Percentiles rank a stretch among this genome's conserved stretches.
These are phyloP conservation scores for Lomographa bimaculata DNA, from an alignment of 2,888 invertebrate species.

Conservation along the genomic window DNA sequence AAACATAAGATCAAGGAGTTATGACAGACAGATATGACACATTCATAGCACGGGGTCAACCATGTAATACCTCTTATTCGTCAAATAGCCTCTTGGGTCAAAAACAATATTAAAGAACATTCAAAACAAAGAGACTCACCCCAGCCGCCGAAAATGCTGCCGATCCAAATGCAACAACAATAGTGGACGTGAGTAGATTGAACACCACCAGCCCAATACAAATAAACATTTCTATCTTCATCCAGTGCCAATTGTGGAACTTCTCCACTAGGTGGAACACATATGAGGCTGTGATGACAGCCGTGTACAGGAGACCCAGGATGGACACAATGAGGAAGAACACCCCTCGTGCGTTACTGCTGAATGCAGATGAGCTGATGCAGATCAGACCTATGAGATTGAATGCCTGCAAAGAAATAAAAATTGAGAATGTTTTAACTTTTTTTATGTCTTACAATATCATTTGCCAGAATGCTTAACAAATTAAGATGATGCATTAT, in stretches of 20 bases:
- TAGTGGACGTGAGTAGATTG: conserved; percentile 89
- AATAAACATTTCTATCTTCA: conserved; percentile 91
- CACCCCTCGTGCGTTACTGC: conserved; percentile 85
- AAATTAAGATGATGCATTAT: too few relatives aligned
- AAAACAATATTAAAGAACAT: too few relatives aligned
- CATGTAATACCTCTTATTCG: too few relatives aligned
- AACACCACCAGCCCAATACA: conserved; percentile 87
- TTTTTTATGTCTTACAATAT: too few relatives aligned
- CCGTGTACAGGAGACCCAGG: conserved; percentile 91
- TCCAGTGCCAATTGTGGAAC: conserved; percentile 92
- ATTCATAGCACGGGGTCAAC: too few relatives aligned
- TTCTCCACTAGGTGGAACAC: conserved; percentile 93
- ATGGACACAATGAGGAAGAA: conserved; percentile 91
- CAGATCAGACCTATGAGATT: conserved; percentile 92
- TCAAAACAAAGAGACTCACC: conserved; percentile 78
- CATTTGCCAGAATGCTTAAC: too few relatives aligned
- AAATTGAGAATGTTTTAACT: too few relatives aligned
- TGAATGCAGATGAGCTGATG: conserved; percentile 85
- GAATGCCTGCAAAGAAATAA: conserved; percentile 80
- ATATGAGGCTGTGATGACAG: conserved; percentile 88
- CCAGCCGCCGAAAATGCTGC: conserved; percentile 88
- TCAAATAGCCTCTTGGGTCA: too few relatives aligned
- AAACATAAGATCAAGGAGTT: too few relatives aligned
- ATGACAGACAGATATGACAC: too few relatives aligned
- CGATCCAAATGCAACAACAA: conserved; percentile 86